phyloP scores from a whole-genome alignment of 1,140 invertebrate genomes.

The Drosophila nebulosa region DNA sequence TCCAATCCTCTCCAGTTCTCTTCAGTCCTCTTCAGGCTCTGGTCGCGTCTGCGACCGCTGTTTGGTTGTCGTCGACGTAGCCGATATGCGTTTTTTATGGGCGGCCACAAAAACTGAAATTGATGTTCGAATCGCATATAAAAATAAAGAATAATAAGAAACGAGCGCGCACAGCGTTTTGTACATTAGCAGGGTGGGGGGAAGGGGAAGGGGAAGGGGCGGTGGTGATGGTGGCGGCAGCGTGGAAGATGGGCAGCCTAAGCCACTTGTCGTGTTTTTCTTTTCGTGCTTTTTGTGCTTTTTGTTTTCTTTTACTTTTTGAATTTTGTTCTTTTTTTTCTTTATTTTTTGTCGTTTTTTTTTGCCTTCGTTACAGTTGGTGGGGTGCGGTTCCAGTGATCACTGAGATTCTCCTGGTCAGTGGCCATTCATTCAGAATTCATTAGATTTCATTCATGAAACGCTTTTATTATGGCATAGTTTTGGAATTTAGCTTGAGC shows the following conservation, averaged over 20 bases:
- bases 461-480: slow-evolving; percentile 76
- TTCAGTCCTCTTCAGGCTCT: too few relatives aligned
- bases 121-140: slow-evolving; percentile 76
- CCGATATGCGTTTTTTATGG: slow-evolving; percentile 78
- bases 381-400: background rate
- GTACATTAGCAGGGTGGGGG: slow-evolving; percentile 68
- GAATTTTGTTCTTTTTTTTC: background rate
- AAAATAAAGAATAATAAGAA: slow-evolving; percentile 79
- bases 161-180: slow-evolving; percentile 74
- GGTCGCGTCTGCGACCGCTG: slow-evolving; percentile 9
- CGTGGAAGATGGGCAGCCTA: background rate
- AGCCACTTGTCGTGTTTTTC: slow-evolving; percentile 42
- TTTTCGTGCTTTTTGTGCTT: slow-evolving; percentile 1
- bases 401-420: slow-evolving; percentile 5
- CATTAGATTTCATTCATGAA: slow-evolving; percentile 81
- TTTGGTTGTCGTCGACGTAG: slow-evolving; percentile 32
- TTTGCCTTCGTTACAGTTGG: slow-evolving; percentile 26
- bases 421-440: slow-evolving; percentile 73
- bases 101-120: slow-evolving; percentile 79
- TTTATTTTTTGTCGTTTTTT: background rate
- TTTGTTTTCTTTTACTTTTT: background rate
- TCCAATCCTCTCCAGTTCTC: too few relatives aligned
- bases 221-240: too few relatives aligned
- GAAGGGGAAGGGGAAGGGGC: too few relatives aligned
- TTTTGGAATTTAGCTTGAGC: slow-evolving; percentile 6